A percentile compares a stretch with the other conserved stretches of the same genome.
Conservation (phyloP, 2,888 invertebrate genomes). For the Uropetala carovei region DNA sequence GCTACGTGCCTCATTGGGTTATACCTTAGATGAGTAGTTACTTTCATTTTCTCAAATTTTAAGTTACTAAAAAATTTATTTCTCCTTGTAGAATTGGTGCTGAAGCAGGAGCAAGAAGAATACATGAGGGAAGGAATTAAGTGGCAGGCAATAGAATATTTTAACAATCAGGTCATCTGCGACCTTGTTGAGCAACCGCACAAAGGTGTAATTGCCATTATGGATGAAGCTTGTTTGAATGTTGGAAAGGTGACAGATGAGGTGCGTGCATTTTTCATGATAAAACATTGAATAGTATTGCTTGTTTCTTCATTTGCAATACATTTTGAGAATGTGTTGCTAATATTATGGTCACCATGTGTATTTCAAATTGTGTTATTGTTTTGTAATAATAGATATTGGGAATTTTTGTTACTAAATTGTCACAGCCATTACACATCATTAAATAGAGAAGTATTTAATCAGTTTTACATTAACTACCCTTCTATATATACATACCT, state of each 20-base stretch:
- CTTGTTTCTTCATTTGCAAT: not conserved
- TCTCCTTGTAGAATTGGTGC: slow-evolving; percentile 86
- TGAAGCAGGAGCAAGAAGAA: slow-evolving; percentile 99
- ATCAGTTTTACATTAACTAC: too few relatives aligned
- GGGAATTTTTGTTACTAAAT: too few relatives aligned
- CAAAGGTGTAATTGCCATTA: slow-evolving; percentile 92
- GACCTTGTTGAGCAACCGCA: slow-evolving; percentile 96
- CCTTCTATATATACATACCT: too few relatives aligned
- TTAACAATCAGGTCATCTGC: slow-evolving; percentile 95
- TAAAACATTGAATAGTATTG: not conserved
- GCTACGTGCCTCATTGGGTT: too few relatives aligned
- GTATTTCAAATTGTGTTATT: too few relatives aligned
- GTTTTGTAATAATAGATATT: too few relatives aligned
- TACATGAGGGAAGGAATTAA: slow-evolving; percentile 96
- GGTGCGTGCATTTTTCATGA: slow-evolving; percentile 70
- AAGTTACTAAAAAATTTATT: slow-evolving; percentile 8
- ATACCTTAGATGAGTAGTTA: too few relatives aligned
- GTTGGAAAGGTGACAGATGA: slow-evolving; percentile 92
- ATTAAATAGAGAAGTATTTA: too few relatives aligned
- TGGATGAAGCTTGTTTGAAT: slow-evolving; percentile 98
- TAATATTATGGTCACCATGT: too few relatives aligned
- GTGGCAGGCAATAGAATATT: slow-evolving; percentile 96
- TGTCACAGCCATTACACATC: too few relatives aligned
- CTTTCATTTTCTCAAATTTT: too few relatives aligned
- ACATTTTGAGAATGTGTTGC: not conserved